phyloP scores from a whole-genome alignment of 2,113 vertebrate species.

The Eretmochelys imbricata region DNA sequence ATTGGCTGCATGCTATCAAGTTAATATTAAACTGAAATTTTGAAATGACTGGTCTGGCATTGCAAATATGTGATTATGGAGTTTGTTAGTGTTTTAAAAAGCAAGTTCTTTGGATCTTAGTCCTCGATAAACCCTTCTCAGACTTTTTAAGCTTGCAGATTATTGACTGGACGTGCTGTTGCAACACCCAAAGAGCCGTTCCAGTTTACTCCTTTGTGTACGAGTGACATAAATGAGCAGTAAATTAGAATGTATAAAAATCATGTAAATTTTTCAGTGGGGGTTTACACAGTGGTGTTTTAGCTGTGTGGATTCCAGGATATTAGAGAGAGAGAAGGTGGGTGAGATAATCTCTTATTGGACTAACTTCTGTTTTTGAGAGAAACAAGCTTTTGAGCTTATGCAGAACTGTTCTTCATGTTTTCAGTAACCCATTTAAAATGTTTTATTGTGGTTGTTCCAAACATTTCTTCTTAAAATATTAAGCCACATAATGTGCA shows the following conservation, averaged over 20 bases:
- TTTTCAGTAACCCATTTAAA: neutral
- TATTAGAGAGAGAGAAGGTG: neutral
- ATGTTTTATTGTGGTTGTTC: neutral
- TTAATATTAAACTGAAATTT: neutral
- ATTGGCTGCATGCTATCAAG: neutral
- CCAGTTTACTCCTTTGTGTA: neutral
- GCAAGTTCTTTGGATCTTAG: conserved; percentile 35
- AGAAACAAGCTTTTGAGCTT: neutral
- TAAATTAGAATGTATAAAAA: conserved; percentile 14
- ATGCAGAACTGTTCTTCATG: neutral
- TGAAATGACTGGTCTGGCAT: neutral
- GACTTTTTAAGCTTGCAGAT: conserved; percentile 61
- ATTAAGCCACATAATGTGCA: neutral
- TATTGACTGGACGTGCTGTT: conserved; percentile 32
- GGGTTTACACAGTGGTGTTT: neutral
- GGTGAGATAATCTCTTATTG: neutral
- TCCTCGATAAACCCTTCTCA: conserved; percentile 47
- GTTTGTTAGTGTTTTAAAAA: conserved; percentile 43
- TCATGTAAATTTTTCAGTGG: neutral
- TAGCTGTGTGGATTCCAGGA: neutral
- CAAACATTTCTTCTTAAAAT: neutral
- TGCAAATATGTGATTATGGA: neutral
- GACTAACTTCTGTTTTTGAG: neutral
- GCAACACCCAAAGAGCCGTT: conserved; percentile 7
- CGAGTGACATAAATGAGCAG: neutral